These are phyloP conservation scores for Trichomalopsis sarcophagae DNA, from an alignment of 1,140 invertebrate species.

Conservation along the genomic window DNA sequence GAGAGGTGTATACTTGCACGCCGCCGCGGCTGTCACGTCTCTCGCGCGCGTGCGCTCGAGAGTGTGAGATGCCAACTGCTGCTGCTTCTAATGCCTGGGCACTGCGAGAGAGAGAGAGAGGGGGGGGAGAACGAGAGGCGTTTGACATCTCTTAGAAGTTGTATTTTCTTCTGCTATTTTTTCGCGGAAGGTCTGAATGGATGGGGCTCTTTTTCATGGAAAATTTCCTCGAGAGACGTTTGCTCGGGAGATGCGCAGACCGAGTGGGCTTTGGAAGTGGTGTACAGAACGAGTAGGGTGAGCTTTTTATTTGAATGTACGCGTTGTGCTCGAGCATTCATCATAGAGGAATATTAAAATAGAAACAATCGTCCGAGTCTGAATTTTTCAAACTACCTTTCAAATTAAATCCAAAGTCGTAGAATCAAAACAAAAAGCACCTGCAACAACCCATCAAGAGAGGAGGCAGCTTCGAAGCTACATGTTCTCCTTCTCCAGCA, in stretches of 20 bases:
- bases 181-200: too few relatives aligned
- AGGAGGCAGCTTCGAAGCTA: slow-evolving; percentile 4
- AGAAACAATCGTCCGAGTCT: too few relatives aligned
- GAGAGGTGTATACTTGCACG: not conserved
- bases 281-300: too few relatives aligned
- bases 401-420: too few relatives aligned
- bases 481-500: not conserved
- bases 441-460: too few relatives aligned
- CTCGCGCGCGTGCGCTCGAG: not conserved
- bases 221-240: too few relatives aligned
- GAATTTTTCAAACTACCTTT: too few relatives aligned
- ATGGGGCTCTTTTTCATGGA: not conserved
- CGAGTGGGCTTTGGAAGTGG: too few relatives aligned
- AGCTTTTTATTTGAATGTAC: not conserved
- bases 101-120: not conserved
- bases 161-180: not conserved
- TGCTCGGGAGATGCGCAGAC: too few relatives aligned
- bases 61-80: not conserved
- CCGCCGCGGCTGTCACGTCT: not conserved
- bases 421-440: too few relatives aligned
- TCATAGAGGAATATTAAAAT: too few relatives aligned
- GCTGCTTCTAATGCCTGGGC: not conserved
- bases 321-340: not conserved
- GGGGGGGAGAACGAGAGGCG: not conserved
- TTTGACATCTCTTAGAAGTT: slow-evolving; percentile 6